Base-by-base conservation (phyloP, 2,797 vertebrate genomes). In the Cygnus olor region DNA sequence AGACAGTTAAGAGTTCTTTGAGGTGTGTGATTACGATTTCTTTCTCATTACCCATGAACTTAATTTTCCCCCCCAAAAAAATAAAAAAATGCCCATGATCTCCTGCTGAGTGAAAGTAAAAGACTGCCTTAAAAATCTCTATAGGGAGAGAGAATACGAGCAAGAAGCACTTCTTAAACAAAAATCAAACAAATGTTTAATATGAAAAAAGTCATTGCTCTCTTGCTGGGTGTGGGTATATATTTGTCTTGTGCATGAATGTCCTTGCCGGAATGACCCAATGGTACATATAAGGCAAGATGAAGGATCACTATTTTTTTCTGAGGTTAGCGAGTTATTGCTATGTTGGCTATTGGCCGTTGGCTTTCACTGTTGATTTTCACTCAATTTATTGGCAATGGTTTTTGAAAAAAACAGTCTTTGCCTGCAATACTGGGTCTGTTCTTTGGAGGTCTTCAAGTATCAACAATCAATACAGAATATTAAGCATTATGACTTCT, bases 11-110 rank as follows among this genome's bases (percentile, higher is more conserved):
- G 81, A 66, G 56, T 90, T 89, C 65, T 85, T 89, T 85, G 80
- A 96, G 70, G 73, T 96, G 94, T 93, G 79, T 97, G 80, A 93
- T 95, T 94, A 68, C 38, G 74, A 70, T 47, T 63, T 92, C 76
- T 94, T 93, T 87, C 56, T 92, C 93, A 86, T 94, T 93, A 86
- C 40, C 45, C 44, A 78, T 13, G 8, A 88, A 89, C 45, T 27
- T 82, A n/a, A 89, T 91, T 82, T 95, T 56, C 57, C 56, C 68
- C 68, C 74, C 71, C 80, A 25, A 51, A 51, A 24, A 49, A 42
- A 40, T 7, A 38, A 38, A 42, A 54, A 88, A 90, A 80, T 77
- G 21, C 2, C 74, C 28, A 4, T 8, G 14, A 68, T 85, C 81
- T 89, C 83, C 87, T 63, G 66, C 87, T 85, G 85, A 68, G 79